phyloP scores from a whole-genome alignment of 2,113 vertebrate genomes.

The Cynoglossus semilaevis region DNA sequence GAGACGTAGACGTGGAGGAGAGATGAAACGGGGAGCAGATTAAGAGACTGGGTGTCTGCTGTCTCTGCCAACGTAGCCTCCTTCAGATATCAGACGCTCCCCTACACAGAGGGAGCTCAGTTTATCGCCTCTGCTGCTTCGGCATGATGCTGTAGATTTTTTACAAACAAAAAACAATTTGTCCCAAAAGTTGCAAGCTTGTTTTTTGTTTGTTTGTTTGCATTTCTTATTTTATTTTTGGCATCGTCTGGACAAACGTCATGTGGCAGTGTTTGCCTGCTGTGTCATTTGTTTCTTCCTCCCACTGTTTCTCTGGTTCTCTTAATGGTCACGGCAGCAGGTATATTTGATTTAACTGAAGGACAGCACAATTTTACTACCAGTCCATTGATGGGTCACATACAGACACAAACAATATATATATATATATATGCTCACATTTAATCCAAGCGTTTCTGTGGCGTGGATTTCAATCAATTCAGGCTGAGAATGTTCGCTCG shows the following conservation, averaged over 20 bases:
- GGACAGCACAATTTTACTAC: too few species aligned
- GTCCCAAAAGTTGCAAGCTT: constrained; percentile 48
- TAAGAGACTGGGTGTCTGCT: constrained; percentile 39
- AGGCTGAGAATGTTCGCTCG: too few species aligned
- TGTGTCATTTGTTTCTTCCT: background rate
- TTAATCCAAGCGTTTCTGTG: too few species aligned
- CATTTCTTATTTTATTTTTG: constrained; percentile 7
- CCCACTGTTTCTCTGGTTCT: too few species aligned
- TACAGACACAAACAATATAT: too few species aligned
- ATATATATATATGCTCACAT: too few species aligned
- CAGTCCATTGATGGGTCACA: too few species aligned
- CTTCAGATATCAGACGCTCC: constrained; percentile 35
- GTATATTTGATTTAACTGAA: too few species aligned
- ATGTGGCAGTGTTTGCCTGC: background rate
- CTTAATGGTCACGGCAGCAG: too few species aligned
- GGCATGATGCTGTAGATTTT: constrained; percentile 58
- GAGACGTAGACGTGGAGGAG: constrained; percentile 12
- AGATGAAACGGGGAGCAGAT: constrained; percentile 38
- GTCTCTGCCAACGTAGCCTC: constrained; percentile 29
- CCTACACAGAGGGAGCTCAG: constrained; percentile 32
- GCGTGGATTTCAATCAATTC: too few species aligned
- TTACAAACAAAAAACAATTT: constrained; percentile 40
- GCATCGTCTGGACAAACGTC: constrained; percentile 37
- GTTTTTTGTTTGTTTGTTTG: constrained; percentile 48
- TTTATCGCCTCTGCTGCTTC: constrained; percentile 49